Evolutionary conservation across 2,888 invertebrate genomes (phyloP), one percentile per base, ranked within the genome.

Genomic region (Aphidoletes aphidimyza): DNA sequence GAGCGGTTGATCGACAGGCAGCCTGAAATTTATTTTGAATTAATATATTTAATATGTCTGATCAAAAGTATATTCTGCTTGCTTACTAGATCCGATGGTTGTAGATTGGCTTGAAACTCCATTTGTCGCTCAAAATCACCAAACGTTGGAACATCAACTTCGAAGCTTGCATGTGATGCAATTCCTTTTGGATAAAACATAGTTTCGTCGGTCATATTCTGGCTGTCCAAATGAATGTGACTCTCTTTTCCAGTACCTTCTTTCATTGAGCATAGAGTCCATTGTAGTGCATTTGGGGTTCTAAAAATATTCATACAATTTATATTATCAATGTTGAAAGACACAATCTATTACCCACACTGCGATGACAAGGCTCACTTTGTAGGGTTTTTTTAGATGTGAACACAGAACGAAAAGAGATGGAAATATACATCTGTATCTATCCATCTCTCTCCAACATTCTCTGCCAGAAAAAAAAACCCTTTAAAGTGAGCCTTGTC

Each of bases 111-210:
- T 84, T 89, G 89, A 85, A 90, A 87, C 87, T 88, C 88, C 84
- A 89, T 88, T 85, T 88, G 87, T 84, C 88, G 88, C 85, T 88
- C 86, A 86, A 90, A 90, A 86, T 88, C 87, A 59, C 90, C 89
- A 69, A 88, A 88, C 85, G 85, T 87, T 42, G 89, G 90, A 85
- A 90, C 87, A 84, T 88, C 88, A 42, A 90, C 86, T 9, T 87
- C 87, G 84, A 89, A 87, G 42, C 88, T 87, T 17, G 89, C 87
- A 34, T 87, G 87, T 85, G 19, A 37, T 6, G 83, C 45, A 45
- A 14, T 17, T 3, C 26, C 45, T 17, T n/a, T 83, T 45, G n/a
- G 26, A 39, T 83, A 39, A 14, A 39, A 83, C 39, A 1, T n/a
- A 5, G 45, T 83, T 42, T 45, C 83, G 19, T 87, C 88, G n/a